Evolutionary conservation across 2,888 invertebrate genomes (phyloP).

Genomic region (Pseudoips prasinana): DNA sequence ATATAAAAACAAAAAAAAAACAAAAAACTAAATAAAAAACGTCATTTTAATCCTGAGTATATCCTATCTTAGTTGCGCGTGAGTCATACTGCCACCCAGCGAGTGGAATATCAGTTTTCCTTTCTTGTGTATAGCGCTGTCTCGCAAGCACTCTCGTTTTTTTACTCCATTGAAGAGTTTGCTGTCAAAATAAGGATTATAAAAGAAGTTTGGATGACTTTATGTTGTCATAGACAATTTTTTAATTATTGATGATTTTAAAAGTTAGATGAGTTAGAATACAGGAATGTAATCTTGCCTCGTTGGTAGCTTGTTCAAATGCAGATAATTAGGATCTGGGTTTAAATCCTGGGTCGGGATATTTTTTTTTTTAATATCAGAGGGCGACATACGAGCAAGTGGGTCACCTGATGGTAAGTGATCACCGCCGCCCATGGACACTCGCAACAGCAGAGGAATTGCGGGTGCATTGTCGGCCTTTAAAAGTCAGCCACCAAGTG

Average conservation of each 20-base stretch:
- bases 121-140: slow-evolving; percentile 43
- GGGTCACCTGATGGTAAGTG: too few species aligned
- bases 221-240: slow-evolving; percentile 51
- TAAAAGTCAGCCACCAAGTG: too few species aligned
- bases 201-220: slow-evolving; percentile 66
- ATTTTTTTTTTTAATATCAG: too few species aligned
- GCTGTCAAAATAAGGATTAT: slow-evolving; percentile 82
- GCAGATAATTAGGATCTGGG: too few species aligned
- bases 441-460: too few species aligned
- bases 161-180: slow-evolving; percentile 74
- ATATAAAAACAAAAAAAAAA: slow-evolving; percentile 33
- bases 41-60: slow-evolving; percentile 48
- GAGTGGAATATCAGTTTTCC: slow-evolving; percentile 41
- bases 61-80: slow-evolving; percentile 44
- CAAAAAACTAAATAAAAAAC: slow-evolving; percentile 19
- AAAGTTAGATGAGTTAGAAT: too few species aligned
- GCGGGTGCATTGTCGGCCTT: too few species aligned
- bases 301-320: too few species aligned
- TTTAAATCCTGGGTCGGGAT: too few species aligned
- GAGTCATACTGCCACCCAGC: slow-evolving; percentile 76
- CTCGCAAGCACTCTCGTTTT: slow-evolving; percentile 45
- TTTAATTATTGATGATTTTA: neutral
- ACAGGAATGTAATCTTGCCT: too few species aligned
- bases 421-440: too few species aligned
- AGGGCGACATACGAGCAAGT: too few species aligned